Conservation (phyloP, 2,113 vertebrate genomes). For the Taurulus bubalis region DNA sequence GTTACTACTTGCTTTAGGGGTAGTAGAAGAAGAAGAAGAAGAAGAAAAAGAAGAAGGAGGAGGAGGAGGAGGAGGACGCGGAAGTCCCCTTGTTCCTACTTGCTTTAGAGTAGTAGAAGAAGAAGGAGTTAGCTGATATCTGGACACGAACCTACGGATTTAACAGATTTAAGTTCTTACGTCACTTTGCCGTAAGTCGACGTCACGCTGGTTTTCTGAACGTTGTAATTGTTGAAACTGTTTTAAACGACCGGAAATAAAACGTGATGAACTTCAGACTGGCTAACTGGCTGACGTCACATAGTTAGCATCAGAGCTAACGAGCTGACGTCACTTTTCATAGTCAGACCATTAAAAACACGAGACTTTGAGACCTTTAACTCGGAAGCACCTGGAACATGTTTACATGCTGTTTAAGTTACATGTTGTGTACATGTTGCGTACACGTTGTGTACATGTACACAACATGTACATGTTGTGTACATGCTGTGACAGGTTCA, state of each 20-base stretch:
- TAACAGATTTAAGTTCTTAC: neutral
- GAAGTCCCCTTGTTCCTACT: too few species aligned
- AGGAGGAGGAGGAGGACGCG: neutral
- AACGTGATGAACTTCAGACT: neutral
- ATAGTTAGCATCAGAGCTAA: slow-evolving; percentile 29
- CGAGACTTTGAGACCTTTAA: too few species aligned
- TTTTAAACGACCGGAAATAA: neutral
- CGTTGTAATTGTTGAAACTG: neutral
- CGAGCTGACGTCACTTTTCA: neutral
- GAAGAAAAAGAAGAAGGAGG: too few species aligned
- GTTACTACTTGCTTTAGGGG: too few species aligned
- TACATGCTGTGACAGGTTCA: too few species aligned
- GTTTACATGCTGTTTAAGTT: too few species aligned
- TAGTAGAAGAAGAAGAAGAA: too few species aligned
- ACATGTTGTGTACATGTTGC: too few species aligned
- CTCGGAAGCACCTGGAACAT: too few species aligned
- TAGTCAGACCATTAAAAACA: neutral
- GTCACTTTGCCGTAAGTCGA: slow-evolving; percentile 40
- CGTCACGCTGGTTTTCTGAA: neutral
- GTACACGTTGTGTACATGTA: too few species aligned
- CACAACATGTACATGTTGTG: too few species aligned
- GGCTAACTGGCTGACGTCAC: slow-evolving; percentile 20
- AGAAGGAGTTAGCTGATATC: neutral
- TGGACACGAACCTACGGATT: neutral
- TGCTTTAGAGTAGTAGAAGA: neutral